These are phyloP conservation scores for Morinoia aosen DNA, from an alignment of 2,888 invertebrate species.

Conservation along the genomic window DNA sequence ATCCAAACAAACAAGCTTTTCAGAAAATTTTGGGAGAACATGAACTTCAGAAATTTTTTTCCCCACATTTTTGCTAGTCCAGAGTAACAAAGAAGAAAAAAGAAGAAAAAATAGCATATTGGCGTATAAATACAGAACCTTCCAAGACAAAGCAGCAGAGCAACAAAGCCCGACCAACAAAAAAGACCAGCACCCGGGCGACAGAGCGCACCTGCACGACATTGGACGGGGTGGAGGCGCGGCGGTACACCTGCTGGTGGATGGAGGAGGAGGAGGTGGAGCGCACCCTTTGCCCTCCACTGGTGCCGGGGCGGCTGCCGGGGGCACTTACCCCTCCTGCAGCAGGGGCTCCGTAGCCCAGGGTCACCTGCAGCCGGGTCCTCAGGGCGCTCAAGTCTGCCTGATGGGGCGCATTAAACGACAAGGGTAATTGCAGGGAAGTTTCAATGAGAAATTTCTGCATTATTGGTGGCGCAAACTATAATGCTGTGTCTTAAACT, in stretches of 20 bases:
- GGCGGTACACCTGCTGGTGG: conserved; percentile 38
- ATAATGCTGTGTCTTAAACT: too few species aligned
- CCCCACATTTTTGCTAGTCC: too few species aligned
- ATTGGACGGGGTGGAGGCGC: conserved; percentile 54
- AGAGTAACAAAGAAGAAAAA: too few species aligned
- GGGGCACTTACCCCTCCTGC: not conserved
- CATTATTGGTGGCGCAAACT: too few species aligned
- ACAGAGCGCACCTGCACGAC: not conserved
- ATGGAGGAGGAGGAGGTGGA: conserved; percentile 1
- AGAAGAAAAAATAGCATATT: too few species aligned
- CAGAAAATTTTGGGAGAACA: too few species aligned
- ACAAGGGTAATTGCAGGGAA: not conserved
- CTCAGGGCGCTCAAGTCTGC: conserved; percentile 62
- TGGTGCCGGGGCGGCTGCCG: not conserved
- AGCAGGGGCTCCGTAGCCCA: conserved; percentile 59
- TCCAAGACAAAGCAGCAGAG: too few species aligned
- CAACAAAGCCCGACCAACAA: too few species aligned
- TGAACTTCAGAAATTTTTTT: too few species aligned
- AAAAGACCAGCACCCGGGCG: not conserved
- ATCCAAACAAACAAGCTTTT: too few species aligned
- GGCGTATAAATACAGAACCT: too few species aligned
- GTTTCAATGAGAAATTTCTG: not conserved
- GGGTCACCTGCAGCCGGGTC: conserved; percentile 60
- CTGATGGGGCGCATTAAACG: conserved; percentile 22
- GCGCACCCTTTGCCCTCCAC: not conserved